These are phyloP conservation scores for Eupithecia inturbata DNA, from an alignment of 2,888 invertebrate genomes.

Conservation along the genomic window DNA sequence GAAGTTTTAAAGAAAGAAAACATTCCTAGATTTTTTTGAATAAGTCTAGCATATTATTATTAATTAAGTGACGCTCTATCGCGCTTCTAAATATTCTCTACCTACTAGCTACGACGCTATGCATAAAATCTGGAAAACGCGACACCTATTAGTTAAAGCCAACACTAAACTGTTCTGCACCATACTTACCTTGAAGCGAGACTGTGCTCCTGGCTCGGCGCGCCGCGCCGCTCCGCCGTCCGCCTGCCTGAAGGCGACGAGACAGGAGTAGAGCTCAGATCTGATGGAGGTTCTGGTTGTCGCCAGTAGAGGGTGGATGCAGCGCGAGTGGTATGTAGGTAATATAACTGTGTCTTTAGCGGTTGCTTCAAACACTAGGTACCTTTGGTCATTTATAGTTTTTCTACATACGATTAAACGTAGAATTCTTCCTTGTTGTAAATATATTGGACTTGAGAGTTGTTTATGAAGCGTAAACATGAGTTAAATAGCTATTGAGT, in stretches of 20 bases:
- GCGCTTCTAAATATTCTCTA: no score
- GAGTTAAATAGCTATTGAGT: constrained; percentile 50
- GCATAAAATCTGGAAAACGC: not conserved
- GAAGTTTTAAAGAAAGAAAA: no score
- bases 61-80: no score
- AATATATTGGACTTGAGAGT: not conserved
- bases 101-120: no score
- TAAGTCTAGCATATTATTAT: no score
- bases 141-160: not conserved
- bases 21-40: no score
- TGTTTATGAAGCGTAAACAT: constrained; percentile 8
- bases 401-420: not conserved
- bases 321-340: not conserved
- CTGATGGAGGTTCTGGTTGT: not conserved
- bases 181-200: not conserved
- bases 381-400: not conserved
- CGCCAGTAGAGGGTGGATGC: constrained; percentile 16
- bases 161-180: not conserved
- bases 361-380: not conserved
- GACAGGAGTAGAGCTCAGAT: not conserved
- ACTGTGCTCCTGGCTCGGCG: not conserved
- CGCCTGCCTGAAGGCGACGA: not conserved
- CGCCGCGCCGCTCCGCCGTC: not conserved
- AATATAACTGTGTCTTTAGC: not conserved
- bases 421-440: not conserved